phyloP scores from a whole-genome alignment of 2,113 vertebrate genomes.

The Morphnarchus princeps region DNA sequence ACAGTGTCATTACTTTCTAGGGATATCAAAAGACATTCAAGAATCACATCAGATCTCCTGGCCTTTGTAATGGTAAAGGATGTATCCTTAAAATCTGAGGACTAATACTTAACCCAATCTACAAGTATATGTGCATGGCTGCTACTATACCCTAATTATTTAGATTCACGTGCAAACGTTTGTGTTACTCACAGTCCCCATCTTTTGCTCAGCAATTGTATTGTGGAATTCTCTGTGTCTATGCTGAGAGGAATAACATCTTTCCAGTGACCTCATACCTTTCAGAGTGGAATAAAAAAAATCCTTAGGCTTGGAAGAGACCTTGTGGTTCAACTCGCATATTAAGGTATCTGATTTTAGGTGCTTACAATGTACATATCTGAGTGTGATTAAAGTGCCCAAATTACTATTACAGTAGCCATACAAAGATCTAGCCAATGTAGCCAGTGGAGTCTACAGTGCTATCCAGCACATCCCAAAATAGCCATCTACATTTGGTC shows the following conservation, averaged over 20 bases:
- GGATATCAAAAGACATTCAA: background rate
- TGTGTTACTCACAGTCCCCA: background rate
- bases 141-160: background rate
- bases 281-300: background rate
- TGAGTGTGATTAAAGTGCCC: background rate
- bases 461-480: background rate
- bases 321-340: background rate
- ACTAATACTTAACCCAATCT: background rate
- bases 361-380: background rate
- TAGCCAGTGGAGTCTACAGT: background rate
- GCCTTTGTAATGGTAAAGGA: background rate
- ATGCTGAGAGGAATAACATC: background rate
- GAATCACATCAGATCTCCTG: background rate
- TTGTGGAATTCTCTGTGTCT: background rate
- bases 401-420: background rate
- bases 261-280: background rate
- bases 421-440: background rate
- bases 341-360: background rate
- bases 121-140: background rate
- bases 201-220: background rate
- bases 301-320: background rate
- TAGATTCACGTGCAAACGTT: background rate
- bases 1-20: background rate
- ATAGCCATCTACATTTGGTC: background rate
- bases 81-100: background rate